Percentiles rank a stretch among this genome's conserved stretches.
Conservation (phyloP, 2,888 invertebrate species). For the Xestia xanthographa region DNA sequence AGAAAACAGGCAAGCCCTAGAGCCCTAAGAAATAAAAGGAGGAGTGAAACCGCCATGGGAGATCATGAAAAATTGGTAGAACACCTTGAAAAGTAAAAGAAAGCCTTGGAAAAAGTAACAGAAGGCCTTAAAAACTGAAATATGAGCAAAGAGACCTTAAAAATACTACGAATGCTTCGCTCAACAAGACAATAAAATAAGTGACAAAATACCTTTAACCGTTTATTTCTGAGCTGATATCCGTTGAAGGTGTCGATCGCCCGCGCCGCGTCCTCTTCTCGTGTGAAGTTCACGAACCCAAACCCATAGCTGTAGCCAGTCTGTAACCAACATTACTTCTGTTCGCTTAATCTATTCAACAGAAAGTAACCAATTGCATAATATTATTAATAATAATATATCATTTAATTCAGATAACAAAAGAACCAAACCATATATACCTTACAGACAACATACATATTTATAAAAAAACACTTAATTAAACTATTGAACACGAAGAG, state of each 20-base stretch:
- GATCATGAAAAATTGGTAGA: neutral
- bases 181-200: neutral
- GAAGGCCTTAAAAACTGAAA: neutral
- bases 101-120: neutral
- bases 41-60: neutral
- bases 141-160: neutral
- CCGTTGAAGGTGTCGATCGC: constrained; percentile 97
- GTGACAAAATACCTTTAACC: constrained; percentile 93
- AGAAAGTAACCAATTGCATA: no score
- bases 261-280: constrained; percentile 95
- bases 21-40: neutral
- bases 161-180: neutral
- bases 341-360: neutral
- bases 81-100: neutral
- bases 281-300: constrained; percentile 97
- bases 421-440: no score
- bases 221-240: constrained; percentile 96
- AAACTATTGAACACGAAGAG: no score
- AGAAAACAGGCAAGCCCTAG: neutral
- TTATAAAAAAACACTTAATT: no score
- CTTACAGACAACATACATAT: no score
- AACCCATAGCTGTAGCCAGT: constrained; percentile 99
- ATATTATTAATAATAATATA: no score
- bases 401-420: no score
- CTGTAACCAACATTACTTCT: constrained; percentile 82